A percentile compares a stretch with the other conserved stretches of the same genome.
These are phyloP conservation scores for Strigamia maritima DNA, from an alignment of 2,888 invertebrate species.

Conservation along the genomic window DNA sequence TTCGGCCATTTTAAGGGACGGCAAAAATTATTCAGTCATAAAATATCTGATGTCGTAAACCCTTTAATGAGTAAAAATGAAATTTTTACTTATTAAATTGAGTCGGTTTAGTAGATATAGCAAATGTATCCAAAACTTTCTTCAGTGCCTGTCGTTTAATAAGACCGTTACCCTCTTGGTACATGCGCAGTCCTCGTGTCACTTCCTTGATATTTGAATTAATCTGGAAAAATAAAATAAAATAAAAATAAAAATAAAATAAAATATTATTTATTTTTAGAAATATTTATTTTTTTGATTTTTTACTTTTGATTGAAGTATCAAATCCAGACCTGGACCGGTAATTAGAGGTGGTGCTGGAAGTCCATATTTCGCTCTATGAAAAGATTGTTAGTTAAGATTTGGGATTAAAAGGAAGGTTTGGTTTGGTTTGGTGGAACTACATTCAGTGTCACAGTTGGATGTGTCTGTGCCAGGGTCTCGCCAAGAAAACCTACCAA, in stretches of 20 bases:
- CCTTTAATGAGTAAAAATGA: background rate
- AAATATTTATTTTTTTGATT: background rate
- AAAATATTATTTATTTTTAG: background rate
- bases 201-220: slow-evolving; percentile 9
- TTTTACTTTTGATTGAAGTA: background rate
- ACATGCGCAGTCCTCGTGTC: slow-evolving; percentile 20
- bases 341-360: background rate
- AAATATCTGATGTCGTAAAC: no score
- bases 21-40: no score
- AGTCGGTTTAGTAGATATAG: background rate
- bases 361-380: background rate
- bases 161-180: background rate
- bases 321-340: background rate
- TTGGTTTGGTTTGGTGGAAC: no score
- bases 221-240: background rate
- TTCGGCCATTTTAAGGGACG: no score
- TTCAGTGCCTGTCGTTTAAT: background rate
- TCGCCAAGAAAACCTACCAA: no score
- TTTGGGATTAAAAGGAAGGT: background rate
- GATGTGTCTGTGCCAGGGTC: no score
- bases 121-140: slow-evolving; percentile 27
- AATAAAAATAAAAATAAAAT: background rate
- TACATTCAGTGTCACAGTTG: no score
- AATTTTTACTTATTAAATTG: slow-evolving; percentile 30
- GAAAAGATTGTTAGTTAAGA: background rate